A percentile compares a stretch with the other conserved stretches of the same genome.
phyloP scores from a whole-genome alignment of 2,113 vertebrate genomes.

The Mellivora capensis region DNA sequence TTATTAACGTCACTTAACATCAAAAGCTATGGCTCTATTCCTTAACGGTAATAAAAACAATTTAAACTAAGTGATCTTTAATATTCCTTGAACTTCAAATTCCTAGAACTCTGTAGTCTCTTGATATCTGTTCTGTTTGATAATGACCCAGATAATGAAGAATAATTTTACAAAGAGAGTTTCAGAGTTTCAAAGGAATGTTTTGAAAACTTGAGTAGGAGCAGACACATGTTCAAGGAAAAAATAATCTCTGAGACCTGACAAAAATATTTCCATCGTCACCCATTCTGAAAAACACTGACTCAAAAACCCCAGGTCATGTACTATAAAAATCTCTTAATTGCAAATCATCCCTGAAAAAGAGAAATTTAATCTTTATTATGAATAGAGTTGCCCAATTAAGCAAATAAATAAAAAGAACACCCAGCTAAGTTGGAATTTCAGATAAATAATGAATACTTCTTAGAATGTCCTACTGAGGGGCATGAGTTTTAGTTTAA shows the following conservation, averaged over 20 bases:
- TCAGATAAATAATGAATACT: not conserved
- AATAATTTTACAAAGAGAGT: not conserved
- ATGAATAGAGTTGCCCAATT: not conserved
- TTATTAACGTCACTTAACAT: not conserved
- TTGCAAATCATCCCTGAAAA: not conserved
- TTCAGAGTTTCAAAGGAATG: not conserved
- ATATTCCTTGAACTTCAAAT: slow-evolving; percentile 3
- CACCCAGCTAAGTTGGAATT: not conserved
- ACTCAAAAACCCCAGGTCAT: not conserved
- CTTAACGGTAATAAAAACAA: not conserved
- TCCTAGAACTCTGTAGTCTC: slow-evolving; percentile 24
- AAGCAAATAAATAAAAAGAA: not conserved
- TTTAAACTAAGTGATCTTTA: slow-evolving; percentile 19
- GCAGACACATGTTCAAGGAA: not conserved
- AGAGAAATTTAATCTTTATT: not conserved
- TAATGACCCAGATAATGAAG: not conserved
- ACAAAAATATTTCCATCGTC: not conserved
- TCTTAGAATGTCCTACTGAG: not conserved
- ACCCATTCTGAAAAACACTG: not conserved
- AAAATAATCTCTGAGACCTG: not conserved
- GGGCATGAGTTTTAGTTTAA: not conserved
- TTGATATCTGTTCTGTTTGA: not conserved
- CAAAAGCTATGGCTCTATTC: slow-evolving; percentile 9
- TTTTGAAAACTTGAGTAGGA: not conserved
- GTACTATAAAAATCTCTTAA: not conserved